Evolutionary conservation across 2,113 vertebrate species (phyloP).

Genomic region (Eudyptes chrysolophus): DNA sequence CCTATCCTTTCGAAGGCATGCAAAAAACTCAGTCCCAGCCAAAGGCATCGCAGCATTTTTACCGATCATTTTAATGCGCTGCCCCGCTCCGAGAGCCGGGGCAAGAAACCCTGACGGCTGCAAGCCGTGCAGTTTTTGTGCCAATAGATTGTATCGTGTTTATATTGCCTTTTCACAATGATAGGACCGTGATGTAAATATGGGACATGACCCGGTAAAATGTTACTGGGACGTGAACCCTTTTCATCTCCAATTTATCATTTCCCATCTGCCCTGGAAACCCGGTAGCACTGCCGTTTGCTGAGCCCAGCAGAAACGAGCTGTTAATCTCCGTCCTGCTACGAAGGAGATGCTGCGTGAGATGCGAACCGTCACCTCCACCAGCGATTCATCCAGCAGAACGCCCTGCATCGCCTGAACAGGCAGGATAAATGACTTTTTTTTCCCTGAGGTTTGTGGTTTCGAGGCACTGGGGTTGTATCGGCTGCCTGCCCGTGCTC

Average conservation of each 20-base stretch:
- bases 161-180: background rate
- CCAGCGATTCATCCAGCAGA: background rate
- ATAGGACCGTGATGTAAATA: background rate
- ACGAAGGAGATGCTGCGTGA: background rate
- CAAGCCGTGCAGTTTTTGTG: background rate
- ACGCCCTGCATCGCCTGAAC: background rate
- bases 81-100: rapidly evolving
- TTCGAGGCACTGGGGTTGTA: rapidly evolving
- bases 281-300: background rate
- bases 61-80: background rate
- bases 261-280: background rate
- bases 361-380: background rate
- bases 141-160: background rate
- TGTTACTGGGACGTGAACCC: background rate
- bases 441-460: too few species aligned
- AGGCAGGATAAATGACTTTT: background rate
- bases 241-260: background rate
- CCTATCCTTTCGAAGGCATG: background rate
- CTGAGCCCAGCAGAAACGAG: background rate
- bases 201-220: rapidly evolving
- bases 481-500: rapidly evolving
- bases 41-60: background rate
- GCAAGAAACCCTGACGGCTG: background rate
- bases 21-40: background rate
- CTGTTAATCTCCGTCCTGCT: background rate